phyloP scores from a whole-genome alignment of 2,888 invertebrate genomes.

The Matsumyia berberina region DNA sequence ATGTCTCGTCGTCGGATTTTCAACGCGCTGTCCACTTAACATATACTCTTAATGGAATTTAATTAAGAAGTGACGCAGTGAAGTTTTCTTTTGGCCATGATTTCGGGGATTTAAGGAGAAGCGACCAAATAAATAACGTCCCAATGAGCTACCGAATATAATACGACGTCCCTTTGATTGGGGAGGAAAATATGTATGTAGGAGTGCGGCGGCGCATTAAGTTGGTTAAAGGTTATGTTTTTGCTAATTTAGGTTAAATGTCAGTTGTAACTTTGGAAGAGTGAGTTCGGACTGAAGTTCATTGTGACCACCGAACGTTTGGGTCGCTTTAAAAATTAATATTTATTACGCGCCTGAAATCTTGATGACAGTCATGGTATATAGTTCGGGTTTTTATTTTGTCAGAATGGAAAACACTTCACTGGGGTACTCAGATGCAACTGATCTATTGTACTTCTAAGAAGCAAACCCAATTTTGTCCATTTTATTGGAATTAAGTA shows the following conservation, averaged over 20 bases:
- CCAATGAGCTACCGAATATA: conserved; percentile 60
- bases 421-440: too few species aligned
- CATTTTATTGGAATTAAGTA: too few species aligned
- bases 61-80: conserved; percentile 68
- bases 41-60: conserved; percentile 74
- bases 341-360: too few species aligned
- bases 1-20: conserved; percentile 30
- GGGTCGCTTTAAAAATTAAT: too few species aligned
- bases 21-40: conserved; percentile 53
- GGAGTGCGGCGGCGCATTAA: not conserved
- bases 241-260: not conserved
- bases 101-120: conserved; percentile 27
- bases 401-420: too few species aligned
- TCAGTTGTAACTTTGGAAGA: not conserved
- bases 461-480: too few species aligned
- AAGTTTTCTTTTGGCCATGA: conserved; percentile 8
- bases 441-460: too few species aligned
- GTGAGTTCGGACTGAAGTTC: too few species aligned
- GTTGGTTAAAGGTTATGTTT: not conserved
- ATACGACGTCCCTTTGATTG: conserved; percentile 26
- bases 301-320: too few species aligned
- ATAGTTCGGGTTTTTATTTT: too few species aligned
- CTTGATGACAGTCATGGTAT: too few species aligned
- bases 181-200: conserved; percentile 25
- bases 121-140: conserved; percentile 56